Conservation (phyloP, 2,797 vertebrate genomes). For the Pseudochaenichthys georgianus region DNA sequence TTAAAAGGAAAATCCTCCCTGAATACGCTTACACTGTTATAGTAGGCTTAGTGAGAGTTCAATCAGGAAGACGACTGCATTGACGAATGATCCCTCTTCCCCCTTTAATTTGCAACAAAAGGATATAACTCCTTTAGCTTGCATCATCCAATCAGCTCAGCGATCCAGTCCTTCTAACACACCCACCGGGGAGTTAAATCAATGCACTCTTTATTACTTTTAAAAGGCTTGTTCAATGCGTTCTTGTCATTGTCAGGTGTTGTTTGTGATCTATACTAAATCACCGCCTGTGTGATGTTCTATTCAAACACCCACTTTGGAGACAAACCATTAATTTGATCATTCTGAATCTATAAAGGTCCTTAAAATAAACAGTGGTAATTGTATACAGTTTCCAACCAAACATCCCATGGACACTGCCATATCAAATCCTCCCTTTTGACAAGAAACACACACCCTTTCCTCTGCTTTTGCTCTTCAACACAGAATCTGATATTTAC, state of each 20-base stretch:
- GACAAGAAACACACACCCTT: not conserved
- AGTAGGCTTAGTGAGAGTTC: constrained; percentile 57
- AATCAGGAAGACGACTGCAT: constrained; percentile 43
- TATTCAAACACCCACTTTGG: not conserved
- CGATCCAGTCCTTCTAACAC: constrained; percentile 35
- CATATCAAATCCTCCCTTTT: not conserved
- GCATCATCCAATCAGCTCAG: constrained; percentile 48
- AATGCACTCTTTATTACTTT: constrained; percentile 32
- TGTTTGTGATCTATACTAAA: not conserved
- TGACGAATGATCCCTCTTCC: constrained; percentile 30
- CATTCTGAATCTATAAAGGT: not conserved
- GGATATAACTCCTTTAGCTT: constrained; percentile 30
- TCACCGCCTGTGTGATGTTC: not conserved
- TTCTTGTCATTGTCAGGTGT: constrained; percentile 4
- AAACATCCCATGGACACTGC: not conserved
- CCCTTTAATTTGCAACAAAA: constrained; percentile 42
- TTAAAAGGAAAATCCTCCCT: constrained; percentile 50
- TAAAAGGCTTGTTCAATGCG: constrained; percentile 7
- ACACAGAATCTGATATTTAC: constrained; percentile 8
- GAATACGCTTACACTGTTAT: constrained; percentile 20
- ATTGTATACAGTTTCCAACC: not conserved
- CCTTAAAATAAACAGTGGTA: not conserved
- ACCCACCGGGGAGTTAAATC: constrained; percentile 43
- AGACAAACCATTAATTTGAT: not conserved
- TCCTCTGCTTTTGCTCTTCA: not conserved